A percentile compares a stretch with the other conserved stretches of the same genome.
These are phyloP conservation scores for Selene dorsalis DNA, from an alignment of 2,797 vertebrate species.

Conservation along the genomic window DNA sequence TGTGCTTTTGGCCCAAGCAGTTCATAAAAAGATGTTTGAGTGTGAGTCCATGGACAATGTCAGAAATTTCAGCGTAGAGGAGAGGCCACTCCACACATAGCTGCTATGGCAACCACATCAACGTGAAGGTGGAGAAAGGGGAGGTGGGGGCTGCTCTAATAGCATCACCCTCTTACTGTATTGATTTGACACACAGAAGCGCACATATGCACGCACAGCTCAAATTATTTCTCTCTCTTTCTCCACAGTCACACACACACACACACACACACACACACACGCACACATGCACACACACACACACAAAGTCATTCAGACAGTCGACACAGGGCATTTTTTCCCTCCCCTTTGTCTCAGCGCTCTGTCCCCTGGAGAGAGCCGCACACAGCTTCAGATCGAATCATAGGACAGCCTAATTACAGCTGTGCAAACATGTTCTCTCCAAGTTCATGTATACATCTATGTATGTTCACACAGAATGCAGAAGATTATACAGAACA, in stretches of 20 bases:
- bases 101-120: constrained; percentile 80
- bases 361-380: constrained; percentile 51
- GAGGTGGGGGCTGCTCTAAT: constrained; percentile 60
- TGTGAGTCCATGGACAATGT: constrained; percentile 40
- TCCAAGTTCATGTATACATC: constrained; percentile 55
- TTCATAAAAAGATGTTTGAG: constrained; percentile 39
- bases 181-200: constrained; percentile 72
- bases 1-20: constrained; percentile 12
- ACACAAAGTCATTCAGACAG: constrained; percentile 29
- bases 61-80: constrained; percentile 62
- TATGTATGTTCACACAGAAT: constrained; percentile 52
- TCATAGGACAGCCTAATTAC: constrained; percentile 69
- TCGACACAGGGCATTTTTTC: constrained; percentile 36
- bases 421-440: constrained; percentile 66
- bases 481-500: constrained; percentile 58
- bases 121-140: constrained; percentile 47
- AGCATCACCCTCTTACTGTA: constrained; percentile 72
- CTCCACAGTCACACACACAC: background rate
- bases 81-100: constrained; percentile 68
- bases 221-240: constrained; percentile 53
- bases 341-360: constrained; percentile 37
- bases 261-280: constrained; percentile 10
- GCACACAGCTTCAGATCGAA: constrained; percentile 50
- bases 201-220: constrained; percentile 50
- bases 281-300: constrained; percentile 12